A percentile compares a stretch with the other conserved stretches of the same genome.
Conservation (phyloP, 1,140 invertebrate genomes). For the Dreissena polymorpha region DNA sequence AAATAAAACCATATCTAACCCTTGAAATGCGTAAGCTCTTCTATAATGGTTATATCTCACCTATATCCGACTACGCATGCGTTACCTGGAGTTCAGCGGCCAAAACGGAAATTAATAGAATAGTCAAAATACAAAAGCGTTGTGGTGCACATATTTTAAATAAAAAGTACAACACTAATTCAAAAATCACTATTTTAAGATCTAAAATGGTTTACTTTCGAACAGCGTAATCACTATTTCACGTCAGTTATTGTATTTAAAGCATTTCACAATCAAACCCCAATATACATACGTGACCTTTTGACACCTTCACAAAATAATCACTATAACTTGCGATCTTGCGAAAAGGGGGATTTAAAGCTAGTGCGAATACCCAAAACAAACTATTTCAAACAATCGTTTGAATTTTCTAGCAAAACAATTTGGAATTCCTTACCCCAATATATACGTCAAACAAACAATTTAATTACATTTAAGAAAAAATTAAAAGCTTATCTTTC, state of each 20-base stretch:
- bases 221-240: neutral
- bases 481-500: too few relatives aligned
- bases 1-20: too few relatives aligned
- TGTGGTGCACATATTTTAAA: neutral
- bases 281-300: neutral
- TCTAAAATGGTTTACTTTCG: neutral
- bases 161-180: slow-evolving; percentile 1
- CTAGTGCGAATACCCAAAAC: neutral
- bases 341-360: neutral
- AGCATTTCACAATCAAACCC: neutral
- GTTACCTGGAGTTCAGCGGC: neutral
- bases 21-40: too few relatives aligned
- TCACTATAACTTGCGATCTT: neutral
- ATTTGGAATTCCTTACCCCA: neutral
- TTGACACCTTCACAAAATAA: neutral
- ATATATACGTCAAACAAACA: too few relatives aligned
- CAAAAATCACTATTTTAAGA: neutral
- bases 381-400: neutral
- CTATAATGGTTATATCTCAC: neutral
- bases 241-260: neutral
- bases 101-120: neutral
- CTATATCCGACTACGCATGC: neutral
- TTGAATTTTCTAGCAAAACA: neutral
- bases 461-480: too few relatives aligned
- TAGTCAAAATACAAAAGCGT: neutral